phyloP scores from a whole-genome alignment of 2,113 vertebrate genomes.

The Percopsis transmontana region DNA sequence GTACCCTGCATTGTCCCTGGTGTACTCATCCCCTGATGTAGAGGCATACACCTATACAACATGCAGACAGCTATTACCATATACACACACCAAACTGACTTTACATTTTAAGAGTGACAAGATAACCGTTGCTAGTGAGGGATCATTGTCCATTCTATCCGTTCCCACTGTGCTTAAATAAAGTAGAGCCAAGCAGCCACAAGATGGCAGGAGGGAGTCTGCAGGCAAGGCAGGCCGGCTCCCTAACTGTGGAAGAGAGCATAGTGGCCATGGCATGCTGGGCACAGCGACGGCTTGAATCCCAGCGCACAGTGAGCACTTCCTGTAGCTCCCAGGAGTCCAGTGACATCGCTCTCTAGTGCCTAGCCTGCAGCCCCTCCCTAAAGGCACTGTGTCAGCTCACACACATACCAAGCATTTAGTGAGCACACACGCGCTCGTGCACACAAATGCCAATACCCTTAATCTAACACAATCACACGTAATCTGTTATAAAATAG shows the following conservation, averaged over 20 bases:
- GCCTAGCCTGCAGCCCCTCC: slow-evolving; percentile 65
- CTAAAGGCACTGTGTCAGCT: slow-evolving; percentile 56
- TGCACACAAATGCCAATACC: slow-evolving; percentile 12
- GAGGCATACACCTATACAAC: slow-evolving; percentile 89
- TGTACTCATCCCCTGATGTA: slow-evolving; percentile 92
- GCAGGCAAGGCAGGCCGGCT: slow-evolving; percentile 45
- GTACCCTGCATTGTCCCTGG: slow-evolving; percentile 86
- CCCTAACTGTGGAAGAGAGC: slow-evolving; percentile 57
- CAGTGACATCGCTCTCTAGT: slow-evolving; percentile 64
- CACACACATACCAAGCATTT: slow-evolving; percentile 16
- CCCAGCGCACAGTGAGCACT: slow-evolving; percentile 77
- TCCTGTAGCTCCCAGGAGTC: slow-evolving; percentile 77
- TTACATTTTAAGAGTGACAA: not conserved
- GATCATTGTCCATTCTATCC: not conserved
- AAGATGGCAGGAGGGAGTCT: slow-evolving; percentile 73
- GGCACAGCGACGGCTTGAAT: slow-evolving; percentile 74
- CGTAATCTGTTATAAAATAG: slow-evolving; percentile 5
- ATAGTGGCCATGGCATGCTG: slow-evolving; percentile 78
- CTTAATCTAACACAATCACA: slow-evolving; percentile 28
- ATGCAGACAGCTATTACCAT: slow-evolving; percentile 6
- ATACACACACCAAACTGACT: not conserved
- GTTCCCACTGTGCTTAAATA: slow-evolving; percentile 13
- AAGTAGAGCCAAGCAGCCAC: slow-evolving; percentile 54
- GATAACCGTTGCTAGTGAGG: not conserved
- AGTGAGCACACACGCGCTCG: not conserved